Evolutionary conservation across 2,888 invertebrate genomes (phyloP).

Genomic region (Palloptera scutellata): DNA sequence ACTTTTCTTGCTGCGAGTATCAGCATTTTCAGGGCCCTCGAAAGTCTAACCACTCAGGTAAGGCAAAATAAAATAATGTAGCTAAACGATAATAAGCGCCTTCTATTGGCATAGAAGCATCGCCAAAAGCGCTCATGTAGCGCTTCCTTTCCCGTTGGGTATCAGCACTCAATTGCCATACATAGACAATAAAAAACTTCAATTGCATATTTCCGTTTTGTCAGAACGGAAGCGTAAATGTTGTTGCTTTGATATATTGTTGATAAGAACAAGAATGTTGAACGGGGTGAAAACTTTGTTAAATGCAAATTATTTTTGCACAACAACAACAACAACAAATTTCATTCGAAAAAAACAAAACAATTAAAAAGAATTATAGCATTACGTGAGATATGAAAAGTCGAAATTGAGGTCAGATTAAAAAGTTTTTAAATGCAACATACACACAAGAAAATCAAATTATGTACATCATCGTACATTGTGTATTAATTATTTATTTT

Average conservation of each 20-base stretch:
- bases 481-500: no score
- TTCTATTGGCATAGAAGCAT: not conserved
- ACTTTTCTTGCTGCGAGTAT: no score
- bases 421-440: no score
- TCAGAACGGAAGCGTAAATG: conserved; percentile 24
- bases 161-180: not conserved
- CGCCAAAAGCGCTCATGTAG: not conserved
- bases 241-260: conserved; percentile 15
- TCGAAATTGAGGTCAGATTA: not conserved
- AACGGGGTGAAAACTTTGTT: not conserved
- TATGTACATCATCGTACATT: no score
- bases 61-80: no score
- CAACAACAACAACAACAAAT: not conserved
- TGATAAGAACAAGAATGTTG: conserved; percentile 8
- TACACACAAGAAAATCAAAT: no score
- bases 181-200: conserved; percentile 8
- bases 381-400: not conserved
- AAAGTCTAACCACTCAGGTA: no score
- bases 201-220: conserved; percentile 29
- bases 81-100: not conserved
- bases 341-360: not conserved
- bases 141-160: not conserved
- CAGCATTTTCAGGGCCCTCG: no score
- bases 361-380: conserved; percentile 2
- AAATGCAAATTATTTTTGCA: conserved; percentile 5